Evolutionary conservation across 1,140 invertebrate genomes (phyloP).

Genomic region (Hycleus phaleratus): DNA sequence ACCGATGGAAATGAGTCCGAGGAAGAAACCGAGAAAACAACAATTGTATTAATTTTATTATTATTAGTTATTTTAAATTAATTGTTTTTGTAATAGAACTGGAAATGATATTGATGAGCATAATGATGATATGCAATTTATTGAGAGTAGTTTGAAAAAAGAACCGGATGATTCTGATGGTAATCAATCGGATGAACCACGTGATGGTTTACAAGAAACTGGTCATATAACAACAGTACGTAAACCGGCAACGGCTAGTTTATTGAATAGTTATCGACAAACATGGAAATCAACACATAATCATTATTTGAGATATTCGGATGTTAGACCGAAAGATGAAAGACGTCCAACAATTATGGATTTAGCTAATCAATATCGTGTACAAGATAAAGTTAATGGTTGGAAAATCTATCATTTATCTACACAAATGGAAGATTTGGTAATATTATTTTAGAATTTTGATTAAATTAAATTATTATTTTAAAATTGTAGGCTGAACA

Average conservation of each 20-base stretch:
- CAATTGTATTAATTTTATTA: constrained; percentile 47
- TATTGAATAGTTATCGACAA: constrained; percentile 43
- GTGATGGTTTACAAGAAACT: constrained; percentile 33
- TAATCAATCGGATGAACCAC: constrained; percentile 28
- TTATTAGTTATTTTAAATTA: not conserved
- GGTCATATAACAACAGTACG: constrained; percentile 26
- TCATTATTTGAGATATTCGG: constrained; percentile 81
- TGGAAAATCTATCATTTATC: constrained; percentile 92
- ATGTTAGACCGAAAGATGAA: constrained; percentile 83
- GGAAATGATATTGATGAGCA: constrained; percentile 57
- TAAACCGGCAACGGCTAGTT: constrained; percentile 43
- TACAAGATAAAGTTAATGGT: constrained; percentile 82
- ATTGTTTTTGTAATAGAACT: constrained; percentile 42
- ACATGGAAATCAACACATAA: constrained; percentile 55
- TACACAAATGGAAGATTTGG: constrained; percentile 88
- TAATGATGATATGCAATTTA: constrained; percentile 63
- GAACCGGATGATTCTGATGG: constrained; percentile 40
- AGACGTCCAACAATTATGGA: constrained; percentile 75
- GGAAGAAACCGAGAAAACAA: constrained; percentile 73
- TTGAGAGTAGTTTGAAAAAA: constrained; percentile 45
- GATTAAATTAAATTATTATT: constrained; percentile 7
- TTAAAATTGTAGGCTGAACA: constrained; percentile 43
- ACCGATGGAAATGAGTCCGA: constrained; percentile 47
- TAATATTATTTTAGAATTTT: constrained; percentile 40
- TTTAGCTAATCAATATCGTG: constrained; percentile 80